Evolutionary conservation across 2,888 invertebrate genomes (phyloP).

Genomic region (Dryobotodes eremita): DNA sequence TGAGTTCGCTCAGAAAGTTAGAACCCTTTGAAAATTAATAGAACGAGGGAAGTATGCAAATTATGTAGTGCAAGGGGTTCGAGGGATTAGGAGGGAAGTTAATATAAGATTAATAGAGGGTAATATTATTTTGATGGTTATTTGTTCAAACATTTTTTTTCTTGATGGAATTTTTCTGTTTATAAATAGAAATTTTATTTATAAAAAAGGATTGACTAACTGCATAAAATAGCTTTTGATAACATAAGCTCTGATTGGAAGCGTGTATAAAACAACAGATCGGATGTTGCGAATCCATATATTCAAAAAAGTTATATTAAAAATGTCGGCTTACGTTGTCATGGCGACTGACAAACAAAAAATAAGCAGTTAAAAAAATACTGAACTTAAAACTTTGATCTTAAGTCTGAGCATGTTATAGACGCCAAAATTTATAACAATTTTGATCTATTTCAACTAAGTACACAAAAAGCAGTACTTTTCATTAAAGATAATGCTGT

Average conservation of each 20-base stretch:
- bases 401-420: conserved; percentile 18
- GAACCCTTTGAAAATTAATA: conserved; percentile 52
- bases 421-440: conserved; percentile 11
- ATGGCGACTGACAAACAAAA: neutral
- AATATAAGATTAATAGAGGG: conserved; percentile 29
- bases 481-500: conserved; percentile 41
- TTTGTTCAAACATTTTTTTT: neutral
- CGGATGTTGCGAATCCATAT: neutral
- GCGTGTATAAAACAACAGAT: neutral
- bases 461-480: conserved; percentile 26
- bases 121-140: neutral
- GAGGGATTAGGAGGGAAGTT: conserved; percentile 20
- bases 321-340: neutral
- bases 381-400: neutral
- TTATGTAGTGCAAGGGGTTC: conserved; percentile 42
- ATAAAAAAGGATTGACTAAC: neutral
- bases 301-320: neutral
- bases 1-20: conserved; percentile 33
- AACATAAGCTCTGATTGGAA: neutral
- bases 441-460: conserved; percentile 14
- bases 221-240: neutral
- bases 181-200: neutral
- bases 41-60: conserved; percentile 42
- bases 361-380: neutral
- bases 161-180: neutral